Base-by-base conservation (phyloP, 2,888 invertebrate genomes). In the Drosophila trichaetosa region DNA sequence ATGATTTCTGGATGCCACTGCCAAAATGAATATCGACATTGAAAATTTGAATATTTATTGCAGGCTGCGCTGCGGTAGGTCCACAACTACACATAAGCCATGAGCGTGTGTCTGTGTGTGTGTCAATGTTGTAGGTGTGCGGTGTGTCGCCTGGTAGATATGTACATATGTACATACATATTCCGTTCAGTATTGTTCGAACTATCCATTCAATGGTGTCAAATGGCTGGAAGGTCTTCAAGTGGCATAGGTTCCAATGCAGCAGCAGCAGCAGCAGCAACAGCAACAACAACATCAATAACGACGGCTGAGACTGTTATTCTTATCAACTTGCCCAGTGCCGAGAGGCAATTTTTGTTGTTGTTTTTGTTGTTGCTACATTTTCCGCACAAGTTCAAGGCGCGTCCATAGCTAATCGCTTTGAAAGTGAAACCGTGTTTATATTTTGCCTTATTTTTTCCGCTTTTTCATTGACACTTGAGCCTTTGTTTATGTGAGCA, bases 341-440 rank as follows among this genome's bases (percentile, higher is more conserved):
- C 18, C 16, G 24, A 38, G 40, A 16, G 29, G 36, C 1, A 11
- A 27, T 38, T n/a, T 21, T n/a, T 36, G 36, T 54, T 54, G 54
- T 18, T 33, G 18, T 53, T 61, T 67, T 61, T 56, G 56, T 34
- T 73, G 52, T 18, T 59, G 29, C 21, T 59, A 21, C 63, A 72
- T 87, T 75, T 83, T 73, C 85, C 79, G 63, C 73, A 85, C 79
- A 74, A 90, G 68, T 65, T 74, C 63, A 57, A 66, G 71, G 87
- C 90, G 88, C 82, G 72, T 60, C 90, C 88, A 70, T 89, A 69
- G 80, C 87, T 89, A 91, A 89, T 84, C 89, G 76, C 87, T 89
- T 89, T 89, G 90, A 89, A 89, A 91, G 90, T 90, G 89, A 89
- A 89, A 91, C 91, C 83, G 72, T 89, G 91, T 89, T 89, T 91